phyloP scores from a whole-genome alignment of 2,888 invertebrate genomes.

The Xylota segnis region DNA sequence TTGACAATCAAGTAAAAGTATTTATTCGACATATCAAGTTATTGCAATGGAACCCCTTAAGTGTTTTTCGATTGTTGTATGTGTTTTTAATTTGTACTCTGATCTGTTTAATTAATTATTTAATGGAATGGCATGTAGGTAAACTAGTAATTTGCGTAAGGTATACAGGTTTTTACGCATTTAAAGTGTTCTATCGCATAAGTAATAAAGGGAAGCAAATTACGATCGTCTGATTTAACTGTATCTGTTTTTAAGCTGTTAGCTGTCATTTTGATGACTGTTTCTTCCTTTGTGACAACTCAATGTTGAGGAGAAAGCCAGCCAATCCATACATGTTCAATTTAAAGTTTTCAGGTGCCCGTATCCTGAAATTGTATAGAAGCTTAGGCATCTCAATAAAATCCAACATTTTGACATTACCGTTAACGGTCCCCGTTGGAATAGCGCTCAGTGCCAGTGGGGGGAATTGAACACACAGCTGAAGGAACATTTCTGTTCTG shows the following conservation, averaged over 20 bases:
- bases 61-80: slow-evolving; percentile 1
- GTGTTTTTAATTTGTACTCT: slow-evolving; percentile 39
- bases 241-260: background rate
- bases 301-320: too few species aligned
- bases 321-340: too few species aligned
- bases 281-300: too few species aligned
- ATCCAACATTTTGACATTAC: too few species aligned
- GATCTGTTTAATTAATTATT: slow-evolving; percentile 28
- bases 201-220: background rate
- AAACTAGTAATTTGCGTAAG: slow-evolving; percentile 1
- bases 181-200: background rate
- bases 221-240: background rate
- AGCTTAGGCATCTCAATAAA: too few species aligned
- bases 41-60: background rate
- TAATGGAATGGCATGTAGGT: background rate
- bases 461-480: too few species aligned
- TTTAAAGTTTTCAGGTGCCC: too few species aligned
- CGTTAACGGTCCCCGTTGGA: too few species aligned
- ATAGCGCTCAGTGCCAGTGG: too few species aligned
- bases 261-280: too few species aligned
- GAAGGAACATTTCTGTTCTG: too few species aligned
- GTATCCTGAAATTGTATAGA: too few species aligned
- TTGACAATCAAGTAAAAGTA: slow-evolving; percentile 33
- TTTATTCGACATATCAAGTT: background rate
- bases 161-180: background rate